phyloP scores from a whole-genome alignment of 2,888 invertebrate genomes.

The Capitulum mitella region DNA sequence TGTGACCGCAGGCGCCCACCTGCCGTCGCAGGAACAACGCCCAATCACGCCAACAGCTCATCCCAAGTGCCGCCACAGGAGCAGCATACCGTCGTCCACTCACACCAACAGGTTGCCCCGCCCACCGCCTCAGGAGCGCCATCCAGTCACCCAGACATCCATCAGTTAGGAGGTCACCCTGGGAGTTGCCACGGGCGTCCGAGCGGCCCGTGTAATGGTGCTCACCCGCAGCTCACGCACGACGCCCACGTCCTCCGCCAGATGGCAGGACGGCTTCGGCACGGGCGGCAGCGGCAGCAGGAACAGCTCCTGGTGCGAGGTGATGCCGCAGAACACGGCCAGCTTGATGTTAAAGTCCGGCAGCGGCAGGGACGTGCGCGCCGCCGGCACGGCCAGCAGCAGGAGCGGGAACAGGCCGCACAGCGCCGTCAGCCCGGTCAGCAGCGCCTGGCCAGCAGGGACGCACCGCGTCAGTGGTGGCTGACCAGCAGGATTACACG shows the following conservation, averaged over 20 bases:
- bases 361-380: neutral
- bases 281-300: slow-evolving; percentile 2
- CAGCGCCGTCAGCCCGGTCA: slow-evolving; percentile 1
- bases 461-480: neutral
- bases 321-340: neutral
- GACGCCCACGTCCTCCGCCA: neutral
- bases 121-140: too few species aligned
- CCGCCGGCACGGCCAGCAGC: neutral
- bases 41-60: too few species aligned
- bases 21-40: too few species aligned
- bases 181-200: too few species aligned
- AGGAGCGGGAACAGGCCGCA: neutral
- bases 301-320: neutral
- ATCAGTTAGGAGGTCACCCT: too few species aligned
- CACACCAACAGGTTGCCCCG: too few species aligned
- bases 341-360: neutral
- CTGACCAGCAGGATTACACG: neutral
- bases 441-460: neutral
- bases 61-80: too few species aligned
- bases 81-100: too few species aligned
- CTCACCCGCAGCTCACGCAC: neutral
- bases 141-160: too few species aligned
- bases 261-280: neutral
- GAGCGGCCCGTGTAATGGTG: too few species aligned
- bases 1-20: slow-evolving; percentile 10